Percentiles rank a stretch among this genome's conserved stretches.
Conservation (phyloP, 2,888 invertebrate genomes). For the Neoitamus cyanurus region DNA sequence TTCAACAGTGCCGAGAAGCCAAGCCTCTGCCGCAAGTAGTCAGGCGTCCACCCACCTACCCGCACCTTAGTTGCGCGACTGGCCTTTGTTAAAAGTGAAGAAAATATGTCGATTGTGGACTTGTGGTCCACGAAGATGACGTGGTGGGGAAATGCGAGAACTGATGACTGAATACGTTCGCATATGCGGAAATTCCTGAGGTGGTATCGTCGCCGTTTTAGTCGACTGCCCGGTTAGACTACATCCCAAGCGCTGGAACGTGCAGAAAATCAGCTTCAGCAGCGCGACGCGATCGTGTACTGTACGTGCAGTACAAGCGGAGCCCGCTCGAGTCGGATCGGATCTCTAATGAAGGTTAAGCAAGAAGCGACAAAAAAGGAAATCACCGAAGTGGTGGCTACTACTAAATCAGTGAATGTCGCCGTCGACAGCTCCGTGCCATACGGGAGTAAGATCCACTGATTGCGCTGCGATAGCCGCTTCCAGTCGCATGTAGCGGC, state of each 20-base stretch:
- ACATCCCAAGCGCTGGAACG: neutral
- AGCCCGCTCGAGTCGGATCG: neutral
- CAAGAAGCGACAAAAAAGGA: conserved; percentile 19
- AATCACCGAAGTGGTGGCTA: conserved; percentile 9
- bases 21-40: neutral
- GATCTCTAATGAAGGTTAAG: conserved; percentile 31
- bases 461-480: neutral
- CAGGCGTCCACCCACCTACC: conserved; percentile 14
- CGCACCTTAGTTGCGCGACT: conserved; percentile 3
- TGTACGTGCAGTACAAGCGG: neutral
- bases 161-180: conserved; percentile 22
- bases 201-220: neutral
- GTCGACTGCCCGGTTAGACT: neutral
- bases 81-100: neutral
- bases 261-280: neutral
- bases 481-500: neutral
- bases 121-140: conserved; percentile 17
- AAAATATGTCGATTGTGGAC: conserved; percentile 28
- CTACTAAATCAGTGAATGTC: conserved; percentile 27
- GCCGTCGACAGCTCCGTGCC: neutral
- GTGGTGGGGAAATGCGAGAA: conserved; percentile 23
- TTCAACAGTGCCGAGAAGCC: neutral
- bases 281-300: neutral
- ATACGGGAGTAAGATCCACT: neutral
- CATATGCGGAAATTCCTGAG: conserved; percentile 43